Evolutionary conservation across 2,888 invertebrate genomes (phyloP), one percentile per base, ranked within the genome.

Genomic region (Iselma pallidipennis): DNA sequence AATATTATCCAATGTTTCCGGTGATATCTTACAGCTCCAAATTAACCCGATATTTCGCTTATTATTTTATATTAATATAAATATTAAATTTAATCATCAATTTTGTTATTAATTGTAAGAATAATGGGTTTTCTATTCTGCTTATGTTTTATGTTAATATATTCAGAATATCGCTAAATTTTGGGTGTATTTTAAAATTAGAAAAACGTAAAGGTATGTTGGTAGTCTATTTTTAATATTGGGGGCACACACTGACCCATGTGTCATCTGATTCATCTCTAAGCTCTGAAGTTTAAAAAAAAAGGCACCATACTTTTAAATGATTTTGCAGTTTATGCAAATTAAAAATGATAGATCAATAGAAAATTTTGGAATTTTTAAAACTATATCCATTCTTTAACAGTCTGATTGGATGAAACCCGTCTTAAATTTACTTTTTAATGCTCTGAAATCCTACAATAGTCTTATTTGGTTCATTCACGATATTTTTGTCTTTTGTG

Each of bases 201-300:
- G 37, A 37, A 37, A 37, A 37, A 16, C 16, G 16, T 16, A 37
- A 37, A 16, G 2, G 9, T 7, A 6, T 37, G 16, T n/a, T 31
- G n/a, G 37, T 33, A 14, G 2, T 37, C 37, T 37, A 37, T 37
- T 37, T 37, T 37, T 37, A 37, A 37, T 37, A 55, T 42, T 45
- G 55, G 28, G 55, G 42, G 26, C 55, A 55, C 37, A 42, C 26
- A 50, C 42, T 55, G 42, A 55, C 45, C 25, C 23, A 54, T 37
- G 37, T 55, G 42, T 45, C 19, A 55, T 14, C 10, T 16, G 50
- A 37, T 16, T 4, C 6, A 16, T 37, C 42, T 37, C 42, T 37
- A n/a, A 37, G n/a, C 16, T 14, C 42, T 37, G 9, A 19, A 50
- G 50, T 19, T n/a, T n/a, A n/a, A n/a, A n/a, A n/a, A n/a, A n/a